Evolutionary conservation across 2,113 vertebrate species (phyloP), one percentile per base, ranked within the genome.

Genomic region (Pachycephala philippinensis): DNA sequence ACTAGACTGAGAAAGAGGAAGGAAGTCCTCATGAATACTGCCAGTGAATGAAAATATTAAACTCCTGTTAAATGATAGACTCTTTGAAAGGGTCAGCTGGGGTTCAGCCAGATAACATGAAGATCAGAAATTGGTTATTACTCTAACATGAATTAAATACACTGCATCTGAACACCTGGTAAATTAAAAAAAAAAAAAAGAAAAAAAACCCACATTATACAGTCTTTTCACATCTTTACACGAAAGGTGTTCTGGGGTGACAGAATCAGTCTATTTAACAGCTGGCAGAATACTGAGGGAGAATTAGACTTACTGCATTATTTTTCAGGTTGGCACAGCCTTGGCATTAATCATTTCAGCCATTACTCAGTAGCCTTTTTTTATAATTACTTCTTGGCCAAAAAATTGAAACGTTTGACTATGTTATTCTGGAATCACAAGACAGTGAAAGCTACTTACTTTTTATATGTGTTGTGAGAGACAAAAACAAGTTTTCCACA

Each of bases 401-500:
- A 69, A 80, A 81, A 57, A 15, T 6, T 15, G 19, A 91, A 87
- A 53, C 2, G 40, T 42, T 54, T 74, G 47, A 80, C 21, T 63
- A 21, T 0, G 0, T 39, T 75, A 54, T 24, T 63, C 35, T 84
- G 80, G 27, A 91, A 84, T 60, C 52, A 66, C n/a, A 89, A 87
- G 89, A 82, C 6, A 56, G 23, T 63, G n/a, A 90, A 71, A 88
- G 21, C 19, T 85, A 98, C 98, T 98, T 98, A 99, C 99, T 99
- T 98, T 95, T 99, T 49, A 99, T 98, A 33, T 98, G 98, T 54
- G 98, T 98, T 15, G 98, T 97, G 76, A 99, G 97, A 47, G 98
- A 98, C 68, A 98, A 95, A 97, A 99, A 98, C 42, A 99, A 75
- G 82, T 99, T 98, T 93, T 99, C 99, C 97, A 99, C 28, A 7